Evolutionary conservation across 2,113 vertebrate genomes (phyloP), one percentile per base, ranked within the genome.

Genomic region (Silurus meridionalis): DNA sequence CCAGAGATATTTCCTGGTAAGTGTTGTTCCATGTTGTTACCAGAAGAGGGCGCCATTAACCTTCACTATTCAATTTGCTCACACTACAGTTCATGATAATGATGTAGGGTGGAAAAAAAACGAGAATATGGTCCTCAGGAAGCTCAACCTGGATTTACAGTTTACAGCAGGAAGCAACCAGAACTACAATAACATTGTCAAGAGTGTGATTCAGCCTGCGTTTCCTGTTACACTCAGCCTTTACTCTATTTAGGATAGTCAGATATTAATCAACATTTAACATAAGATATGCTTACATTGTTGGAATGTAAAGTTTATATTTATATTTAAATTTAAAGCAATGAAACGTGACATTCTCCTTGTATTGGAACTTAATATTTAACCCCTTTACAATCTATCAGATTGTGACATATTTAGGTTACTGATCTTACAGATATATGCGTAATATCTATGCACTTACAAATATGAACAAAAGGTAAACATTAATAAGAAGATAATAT

Each of bases 1-100:
- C 37, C 96, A 96, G 92, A 96, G 91, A 75, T 98, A 97, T 91
- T 95, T 98, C 64, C 88, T 98, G 96, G 97, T 99, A 91, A 92
- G 94, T 86, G 69, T 79, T 85, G 28, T 63, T 89, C 55, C 61
- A 19, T 9, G 25, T 2, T 86, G 48, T 84, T n/a, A 91, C 92
- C 94, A 94, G 77, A 78, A 92, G 93, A 89, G 89, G 91, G 90
- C 72, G 71, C 77, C 77, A 85, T 90, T 28, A 14, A 6, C 23
- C 46, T 79, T 53, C 52, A 57, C 21, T 72, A 48, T 10, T 46
- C 5, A 8, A 50, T 21, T 53, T 61, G 9, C 48, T 37, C 23
- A 25, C 23, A 63, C 25, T 21, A 28, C n/a, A 53, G 57, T 75
- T 58, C 37, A 17, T 61, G 10, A 23, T 50, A 37, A 23, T 58